Base-by-base conservation (phyloP, 2,797 vertebrate species). In the Mus minutoides region DNA sequence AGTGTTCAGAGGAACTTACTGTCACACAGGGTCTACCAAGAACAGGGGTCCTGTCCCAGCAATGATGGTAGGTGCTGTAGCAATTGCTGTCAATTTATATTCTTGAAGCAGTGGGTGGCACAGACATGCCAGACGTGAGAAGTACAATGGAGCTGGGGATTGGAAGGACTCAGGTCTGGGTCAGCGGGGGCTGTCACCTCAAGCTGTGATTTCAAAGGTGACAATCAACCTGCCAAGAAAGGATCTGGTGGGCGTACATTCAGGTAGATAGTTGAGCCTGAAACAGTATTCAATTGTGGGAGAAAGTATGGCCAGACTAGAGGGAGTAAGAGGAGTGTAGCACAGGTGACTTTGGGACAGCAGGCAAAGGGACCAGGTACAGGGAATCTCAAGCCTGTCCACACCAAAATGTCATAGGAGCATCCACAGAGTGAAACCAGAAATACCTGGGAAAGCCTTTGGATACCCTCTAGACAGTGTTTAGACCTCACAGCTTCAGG, bases 391-490 rank as follows among this genome's bases (percentile, higher is more conserved):
- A 29, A 43, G 8, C 49, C 22, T 10, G 16, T 24, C 24, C 13
- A 21, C 4, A 40, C n/a, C 78, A 19, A 64, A 34, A 19, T 58
- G 71, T 2, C 0, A 0, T 0, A 0, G 43, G 29, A 49, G 1
- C 29, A 76, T 31, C 21, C 31, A 7, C 1, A 14, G 21, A 21
- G 37, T 13, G 13, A 58, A 64, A 12, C 2, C 3, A 19, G 71
- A 34, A 9, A 14, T 21, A 31, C 31, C 37, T 1, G 0, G 24
- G 56, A 37, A 75, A 12, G 49, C 9, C 64, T 13, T 49, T 4
- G 17, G 37, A 10, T 46, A 31, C 26, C 40, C 29, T 1, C 43
- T 0, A 8, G n/a, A 37, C 37, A 76, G 52, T 2, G 3, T 10
- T 37, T 69, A 54, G 46, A 46, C 46, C 11, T 26, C 64, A 21